Percentiles rank a stretch among this genome's conserved stretches.
Conservation (phyloP, 2,113 vertebrate species). For the Serinus canaria region DNA sequence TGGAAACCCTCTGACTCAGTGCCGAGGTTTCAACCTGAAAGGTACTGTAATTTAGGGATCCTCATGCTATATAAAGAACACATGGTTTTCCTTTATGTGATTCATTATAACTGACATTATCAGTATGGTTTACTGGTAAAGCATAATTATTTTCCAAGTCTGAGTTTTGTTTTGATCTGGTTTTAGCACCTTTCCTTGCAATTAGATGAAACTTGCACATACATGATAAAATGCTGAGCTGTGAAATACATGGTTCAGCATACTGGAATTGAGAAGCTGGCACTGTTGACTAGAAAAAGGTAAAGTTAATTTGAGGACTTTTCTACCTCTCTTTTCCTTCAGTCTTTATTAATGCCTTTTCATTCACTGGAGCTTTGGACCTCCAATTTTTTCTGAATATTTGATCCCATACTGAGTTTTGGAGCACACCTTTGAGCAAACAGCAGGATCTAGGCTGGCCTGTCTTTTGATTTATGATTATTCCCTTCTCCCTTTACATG, state of each 20-base stretch:
- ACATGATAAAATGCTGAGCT: not conserved
- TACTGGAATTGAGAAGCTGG: not conserved
- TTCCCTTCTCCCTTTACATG: not conserved
- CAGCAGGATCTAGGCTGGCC: not conserved
- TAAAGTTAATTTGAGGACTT: not conserved
- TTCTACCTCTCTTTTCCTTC: not conserved
- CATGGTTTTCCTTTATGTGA: not conserved
- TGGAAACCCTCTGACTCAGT: slow-evolving; percentile 95
- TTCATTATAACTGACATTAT: slow-evolving; percentile 17
- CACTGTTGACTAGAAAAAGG: not conserved
- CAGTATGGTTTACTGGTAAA: not conserved
- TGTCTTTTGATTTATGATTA: not conserved
- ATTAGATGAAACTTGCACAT: not conserved
- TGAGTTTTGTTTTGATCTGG: not conserved
- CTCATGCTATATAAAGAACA: not conserved
- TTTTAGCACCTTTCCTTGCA: not conserved
- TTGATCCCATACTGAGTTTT: not conserved
- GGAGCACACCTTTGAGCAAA: not conserved
- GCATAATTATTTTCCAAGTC: not conserved
- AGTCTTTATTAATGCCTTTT: not conserved
- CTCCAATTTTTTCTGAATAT: not conserved
- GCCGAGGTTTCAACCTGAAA: slow-evolving; percentile 97
- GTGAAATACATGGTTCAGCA: not conserved
- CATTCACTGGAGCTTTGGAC: not conserved
- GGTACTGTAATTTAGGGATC: slow-evolving; percentile 73